These are phyloP conservation scores for Anhinga rufa DNA, from an alignment of 2,113 vertebrate genomes.

Conservation along the genomic window DNA sequence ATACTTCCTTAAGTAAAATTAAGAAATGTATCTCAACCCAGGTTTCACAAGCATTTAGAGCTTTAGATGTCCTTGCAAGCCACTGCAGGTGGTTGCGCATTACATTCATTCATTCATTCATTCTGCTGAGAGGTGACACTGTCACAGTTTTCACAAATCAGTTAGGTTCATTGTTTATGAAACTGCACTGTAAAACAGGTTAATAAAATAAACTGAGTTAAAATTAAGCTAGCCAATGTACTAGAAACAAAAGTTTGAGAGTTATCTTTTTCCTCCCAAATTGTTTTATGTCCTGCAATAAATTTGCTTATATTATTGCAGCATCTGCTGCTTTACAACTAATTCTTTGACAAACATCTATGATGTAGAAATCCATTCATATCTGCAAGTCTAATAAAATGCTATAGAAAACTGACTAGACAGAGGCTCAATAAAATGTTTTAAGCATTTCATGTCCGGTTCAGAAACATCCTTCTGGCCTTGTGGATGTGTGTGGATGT, in stretches of 20 bases:
- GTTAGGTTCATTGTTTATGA: not conserved
- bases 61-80: not conserved
- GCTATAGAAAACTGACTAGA: not conserved
- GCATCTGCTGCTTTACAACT: not conserved
- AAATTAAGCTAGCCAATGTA: not conserved
- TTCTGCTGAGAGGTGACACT: not conserved
- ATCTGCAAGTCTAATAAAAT: not conserved
- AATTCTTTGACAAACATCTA: not conserved
- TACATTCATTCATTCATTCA: not conserved
- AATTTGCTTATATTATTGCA: not conserved
- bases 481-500: not conserved
- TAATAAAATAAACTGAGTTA: not conserved
- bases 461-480: not conserved
- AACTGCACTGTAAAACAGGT: not conserved
- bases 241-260: not conserved
- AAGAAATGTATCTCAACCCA: not conserved
- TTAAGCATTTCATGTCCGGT: not conserved
- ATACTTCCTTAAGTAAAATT: not conserved
- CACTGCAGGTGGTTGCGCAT: rapidly evolving
- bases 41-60: not conserved
- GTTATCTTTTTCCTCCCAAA: not conserved
- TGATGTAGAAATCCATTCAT: not conserved
- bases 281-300: not conserved
- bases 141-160: not conserved
- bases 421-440: not conserved